Conservation (phyloP, 2,888 invertebrate genomes). For the Patella depressa region DNA sequence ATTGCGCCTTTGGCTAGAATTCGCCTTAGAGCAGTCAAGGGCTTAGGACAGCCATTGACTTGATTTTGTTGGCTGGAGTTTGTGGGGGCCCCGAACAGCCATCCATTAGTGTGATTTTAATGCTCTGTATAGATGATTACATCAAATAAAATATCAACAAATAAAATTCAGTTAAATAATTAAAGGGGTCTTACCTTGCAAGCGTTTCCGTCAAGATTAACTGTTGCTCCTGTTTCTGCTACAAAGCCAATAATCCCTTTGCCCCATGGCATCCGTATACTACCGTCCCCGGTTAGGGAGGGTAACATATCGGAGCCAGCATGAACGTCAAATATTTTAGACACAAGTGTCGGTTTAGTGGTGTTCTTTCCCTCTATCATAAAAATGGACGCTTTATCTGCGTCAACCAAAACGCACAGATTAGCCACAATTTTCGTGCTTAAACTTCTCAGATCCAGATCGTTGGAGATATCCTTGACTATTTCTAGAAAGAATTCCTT, state of each 20-base stretch:
- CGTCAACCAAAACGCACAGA: constrained; percentile 72
- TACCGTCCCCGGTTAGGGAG: constrained; percentile 64
- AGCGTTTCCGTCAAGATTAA: constrained; percentile 72
- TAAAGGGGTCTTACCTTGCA: constrained; percentile 70
- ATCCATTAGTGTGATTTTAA: too few species aligned
- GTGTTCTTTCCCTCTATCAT: constrained; percentile 71
- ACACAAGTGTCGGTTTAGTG: constrained; percentile 72
- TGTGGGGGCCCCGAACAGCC: too few species aligned
- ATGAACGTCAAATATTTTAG: constrained; percentile 74
- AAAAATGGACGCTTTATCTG: constrained; percentile 74
- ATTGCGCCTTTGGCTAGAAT: too few species aligned
- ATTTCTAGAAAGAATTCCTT: constrained; percentile 74
- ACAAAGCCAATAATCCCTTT: constrained; percentile 74
- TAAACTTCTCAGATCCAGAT: constrained; percentile 73
- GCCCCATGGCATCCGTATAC: constrained; percentile 74
- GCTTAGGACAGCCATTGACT: too few species aligned
- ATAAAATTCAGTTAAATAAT: neutral
- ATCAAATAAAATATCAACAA: too few species aligned
- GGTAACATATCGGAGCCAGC: constrained; percentile 73
- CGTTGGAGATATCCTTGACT: constrained; percentile 75
- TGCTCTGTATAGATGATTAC: too few species aligned
- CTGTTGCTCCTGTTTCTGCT: constrained; percentile 73
- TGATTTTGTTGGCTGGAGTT: too few species aligned
- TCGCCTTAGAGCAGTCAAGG: too few species aligned
- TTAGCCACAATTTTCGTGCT: constrained; percentile 74